Percentiles rank a stretch among this genome's conserved stretches.
Conservation (phyloP, 2,113 vertebrate genomes). For the Diadophis punctatus region DNA sequence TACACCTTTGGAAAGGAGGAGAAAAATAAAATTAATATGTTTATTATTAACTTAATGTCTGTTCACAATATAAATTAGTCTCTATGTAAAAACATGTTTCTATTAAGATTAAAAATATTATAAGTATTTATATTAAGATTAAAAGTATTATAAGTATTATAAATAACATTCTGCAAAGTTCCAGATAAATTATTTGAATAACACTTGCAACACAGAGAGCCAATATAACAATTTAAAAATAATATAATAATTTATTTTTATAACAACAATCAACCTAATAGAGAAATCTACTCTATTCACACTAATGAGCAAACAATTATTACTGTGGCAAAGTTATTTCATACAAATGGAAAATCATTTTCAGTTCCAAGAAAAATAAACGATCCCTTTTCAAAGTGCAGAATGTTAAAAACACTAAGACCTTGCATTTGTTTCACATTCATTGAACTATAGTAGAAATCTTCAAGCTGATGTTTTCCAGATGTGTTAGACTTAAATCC, state of each 20-base stretch:
- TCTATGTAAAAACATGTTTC: neutral
- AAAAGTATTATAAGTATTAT: neutral
- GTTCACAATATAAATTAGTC: neutral
- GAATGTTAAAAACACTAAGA: neutral
- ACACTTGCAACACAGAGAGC: neutral
- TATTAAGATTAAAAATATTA: neutral
- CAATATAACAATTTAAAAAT: neutral
- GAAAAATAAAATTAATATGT: constrained; percentile 1
- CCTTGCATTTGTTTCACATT: neutral
- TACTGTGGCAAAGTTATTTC: neutral
- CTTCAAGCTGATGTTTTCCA: neutral
- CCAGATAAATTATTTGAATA: neutral
- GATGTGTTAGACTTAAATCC: neutral
- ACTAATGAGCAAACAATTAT: neutral
- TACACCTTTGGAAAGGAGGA: constrained; percentile 64
- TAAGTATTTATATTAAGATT: neutral
- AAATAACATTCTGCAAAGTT: neutral
- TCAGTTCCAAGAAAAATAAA: neutral
- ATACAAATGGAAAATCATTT: neutral
- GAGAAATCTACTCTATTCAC: neutral
- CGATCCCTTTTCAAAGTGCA: neutral
- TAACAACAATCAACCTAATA: neutral
- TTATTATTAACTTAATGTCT: neutral
- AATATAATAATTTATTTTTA: neutral
- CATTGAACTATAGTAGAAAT: neutral